phyloP scores from a whole-genome alignment of 2,797 vertebrate species.

The Botia almorhae region DNA sequence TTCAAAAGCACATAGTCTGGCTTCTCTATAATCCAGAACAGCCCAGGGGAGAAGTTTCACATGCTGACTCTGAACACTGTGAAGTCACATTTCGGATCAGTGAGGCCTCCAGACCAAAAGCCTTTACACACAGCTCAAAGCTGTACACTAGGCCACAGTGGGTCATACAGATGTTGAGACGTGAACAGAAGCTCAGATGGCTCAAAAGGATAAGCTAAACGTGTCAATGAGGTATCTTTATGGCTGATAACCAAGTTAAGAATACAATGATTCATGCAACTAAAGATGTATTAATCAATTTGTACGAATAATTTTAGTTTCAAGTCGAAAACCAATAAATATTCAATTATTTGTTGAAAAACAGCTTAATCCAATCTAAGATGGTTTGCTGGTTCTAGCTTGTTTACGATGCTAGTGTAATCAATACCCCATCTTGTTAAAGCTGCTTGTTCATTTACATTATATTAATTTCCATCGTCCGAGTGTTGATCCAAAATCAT shows the following conservation, averaged over 20 bases:
- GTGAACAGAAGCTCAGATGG: constrained; percentile 6
- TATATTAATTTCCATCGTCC: background rate
- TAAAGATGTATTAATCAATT: too few relatives aligned
- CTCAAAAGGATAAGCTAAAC: too few relatives aligned
- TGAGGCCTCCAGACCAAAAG: constrained; percentile 29
- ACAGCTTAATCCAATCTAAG: too few relatives aligned
- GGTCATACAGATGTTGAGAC: constrained; percentile 49
- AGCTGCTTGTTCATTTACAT: background rate
- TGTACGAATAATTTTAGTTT: too few relatives aligned
- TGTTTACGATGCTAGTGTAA: too few relatives aligned
- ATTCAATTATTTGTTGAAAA: too few relatives aligned
- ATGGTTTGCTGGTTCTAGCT: background rate
- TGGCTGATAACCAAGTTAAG: background rate
- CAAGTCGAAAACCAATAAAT: too few relatives aligned
- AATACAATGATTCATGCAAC: too few relatives aligned
- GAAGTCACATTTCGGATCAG: constrained; percentile 23
- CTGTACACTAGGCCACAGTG: constrained; percentile 37
- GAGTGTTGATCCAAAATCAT: too few relatives aligned
- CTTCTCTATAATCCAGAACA: constrained; percentile 31
- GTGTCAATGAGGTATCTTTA: background rate
- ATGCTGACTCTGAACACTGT: constrained; percentile 40
- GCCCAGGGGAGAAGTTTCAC: constrained; percentile 25
- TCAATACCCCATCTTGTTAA: too few relatives aligned
- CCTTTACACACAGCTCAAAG: constrained; percentile 37
- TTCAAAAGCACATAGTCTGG: constrained; percentile 24